phyloP scores from a whole-genome alignment of 2,888 invertebrate species.

The Coelopa pilipes region DNA sequence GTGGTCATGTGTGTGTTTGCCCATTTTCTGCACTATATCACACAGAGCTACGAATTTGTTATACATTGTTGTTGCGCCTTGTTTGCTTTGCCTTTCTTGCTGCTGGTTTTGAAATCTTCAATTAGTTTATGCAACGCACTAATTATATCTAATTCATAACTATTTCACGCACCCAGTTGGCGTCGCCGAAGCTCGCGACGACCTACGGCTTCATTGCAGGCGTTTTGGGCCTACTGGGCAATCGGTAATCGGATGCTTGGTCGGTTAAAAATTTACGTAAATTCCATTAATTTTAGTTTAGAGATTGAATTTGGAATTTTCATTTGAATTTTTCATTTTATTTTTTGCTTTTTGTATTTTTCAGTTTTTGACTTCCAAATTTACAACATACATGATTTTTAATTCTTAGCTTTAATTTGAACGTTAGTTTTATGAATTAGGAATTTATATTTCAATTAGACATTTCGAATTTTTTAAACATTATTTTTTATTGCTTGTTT shows the following conservation, averaged over 20 bases:
- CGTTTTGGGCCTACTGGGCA: no score
- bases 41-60: conserved; percentile 2
- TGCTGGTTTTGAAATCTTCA: background rate
- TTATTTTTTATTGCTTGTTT: no score
- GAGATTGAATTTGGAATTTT: background rate
- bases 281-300: background rate
- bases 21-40: conserved; percentile 3
- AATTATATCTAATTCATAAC: conserved; percentile 21
- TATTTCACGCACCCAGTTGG: conserved; percentile 23
- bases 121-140: conserved; percentile 29
- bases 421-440: background rate
- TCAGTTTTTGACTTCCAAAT: background rate
- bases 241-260: no score
- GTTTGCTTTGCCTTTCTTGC: background rate
- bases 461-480: no score
- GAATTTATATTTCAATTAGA: no score
- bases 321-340: background rate
- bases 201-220: no score
- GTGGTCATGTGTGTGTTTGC: background rate
- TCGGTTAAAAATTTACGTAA: no score
- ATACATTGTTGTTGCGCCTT: background rate
- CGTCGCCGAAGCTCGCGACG: background rate
- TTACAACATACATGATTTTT: no score
- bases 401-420: background rate
- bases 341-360: conserved; percentile 1